Base-by-base conservation (phyloP, 2,113 vertebrate species). In the Carassius auratus region DNA sequence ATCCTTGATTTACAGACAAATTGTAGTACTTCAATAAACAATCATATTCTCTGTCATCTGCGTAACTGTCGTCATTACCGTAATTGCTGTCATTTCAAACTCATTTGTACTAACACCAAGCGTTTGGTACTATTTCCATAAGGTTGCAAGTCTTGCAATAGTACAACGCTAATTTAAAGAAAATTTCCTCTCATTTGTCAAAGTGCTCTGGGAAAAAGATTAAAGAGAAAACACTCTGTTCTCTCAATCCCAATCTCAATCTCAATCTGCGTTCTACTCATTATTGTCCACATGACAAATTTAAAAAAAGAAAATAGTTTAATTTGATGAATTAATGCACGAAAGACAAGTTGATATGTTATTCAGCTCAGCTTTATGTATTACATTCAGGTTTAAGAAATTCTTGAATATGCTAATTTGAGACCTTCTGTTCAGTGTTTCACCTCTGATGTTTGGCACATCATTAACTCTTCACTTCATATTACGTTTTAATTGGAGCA, bases 61-160 rank as follows among this genome's bases (percentile, higher is more conserved):
- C 14, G 15, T 66, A 52, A 66, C 23, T 52, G 79, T 81, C 15
- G 62, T 81, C 62, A 81, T 81, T 81, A 68, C 62, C 79, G 3
- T 81, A 81, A 81, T 81, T 81, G 79, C 79, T 26, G 10, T 81
- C 42, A 50, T 81, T 81, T 81, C 8, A 50, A 81, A 81, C 79
- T 68, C 79, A 81, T 81, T 81, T 50, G 79, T 23, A 81, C 79
- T 68, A 68, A 81, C 45, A 81, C 79, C 61, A 36, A 52, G 23
- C 4, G 7, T 50, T 64, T 64, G 52, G 36, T 36, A 33, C 15
- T 30, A 42, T 23, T 48, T 12, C 42, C 26, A 52, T 77, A 38
- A 48, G 75, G 45, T 50, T 76, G 55, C 19, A 30, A 4, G 48
- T 62, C 17, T 62, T 4, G 0, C 30, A 33, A 55, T 21, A n/a